A percentile compares a stretch with the other conserved stretches of the same genome.
Evolutionary conservation across 1,140 invertebrate genomes (phyloP).

Genomic region (Melanaphis sacchari): DNA sequence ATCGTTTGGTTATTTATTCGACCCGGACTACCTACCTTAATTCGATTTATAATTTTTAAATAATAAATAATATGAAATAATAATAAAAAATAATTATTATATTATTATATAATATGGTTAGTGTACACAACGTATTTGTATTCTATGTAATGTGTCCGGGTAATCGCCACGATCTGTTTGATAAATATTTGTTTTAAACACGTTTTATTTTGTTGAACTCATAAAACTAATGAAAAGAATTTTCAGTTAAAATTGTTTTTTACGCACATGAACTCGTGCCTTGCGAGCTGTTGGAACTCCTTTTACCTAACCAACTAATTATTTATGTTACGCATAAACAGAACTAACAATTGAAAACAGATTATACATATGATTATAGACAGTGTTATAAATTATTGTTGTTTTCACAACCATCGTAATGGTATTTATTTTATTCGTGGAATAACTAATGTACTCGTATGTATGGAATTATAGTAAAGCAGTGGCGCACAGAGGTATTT

Average conservation of each 20-base stretch:
- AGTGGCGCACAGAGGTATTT: too few relatives aligned
- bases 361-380: background rate
- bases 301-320: conserved; percentile 14
- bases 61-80: too few relatives aligned
- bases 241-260: background rate
- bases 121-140: background rate
- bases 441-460: background rate
- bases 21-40: too few relatives aligned
- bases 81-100: too few relatives aligned
- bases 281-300: background rate
- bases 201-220: background rate
- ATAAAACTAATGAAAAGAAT: background rate
- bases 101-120: too few relatives aligned
- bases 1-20: background rate
- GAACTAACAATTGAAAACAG: background rate
- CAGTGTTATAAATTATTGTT: background rate
- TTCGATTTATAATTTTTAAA: background rate
- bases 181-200: background rate
- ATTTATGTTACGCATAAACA: background rate
- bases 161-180: background rate
- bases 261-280: background rate
- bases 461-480: background rate
- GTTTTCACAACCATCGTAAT: background rate
- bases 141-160: background rate
- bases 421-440: background rate